Evolutionary conservation across 1,140 invertebrate genomes (phyloP), one percentile per base, ranked within the genome.

Genomic region (Leptinotarsa texana): DNA sequence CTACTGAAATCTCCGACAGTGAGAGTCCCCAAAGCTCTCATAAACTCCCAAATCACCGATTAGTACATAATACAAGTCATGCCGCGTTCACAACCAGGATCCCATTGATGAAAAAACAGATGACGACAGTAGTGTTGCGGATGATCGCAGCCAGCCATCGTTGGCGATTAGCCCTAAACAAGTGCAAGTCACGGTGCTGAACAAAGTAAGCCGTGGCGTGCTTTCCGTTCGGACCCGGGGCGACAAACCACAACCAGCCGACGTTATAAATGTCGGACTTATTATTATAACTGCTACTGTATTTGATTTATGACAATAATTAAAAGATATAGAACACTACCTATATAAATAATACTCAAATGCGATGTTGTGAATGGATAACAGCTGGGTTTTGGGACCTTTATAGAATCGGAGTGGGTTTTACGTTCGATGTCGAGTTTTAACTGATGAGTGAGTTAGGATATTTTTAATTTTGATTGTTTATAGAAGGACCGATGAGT

Each of bases 151-250:
- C 57, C 24, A 51, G 70, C 57, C 24, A 65, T 48, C 70, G 63
- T 72, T 24, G 70, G 66, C 63, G 74, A 75, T 75, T 75, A 75
- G 74, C 74, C 74, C 74, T 68, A 75, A 69, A 75, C 74, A 75
- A 71, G 70, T 75, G 74, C 74, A 75, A 75, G 74, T 75, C 74
- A 75, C 70, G 74, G 63, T 63, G 74, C 66, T 73, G 71, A 73
- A 73, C 61, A 65, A 66, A 73, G 62, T 65, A 73, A 73, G 42
- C 47, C 69, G 71, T 47, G 71, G 62, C 33, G 62, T 73, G 63
- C 15, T 17, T 70, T 51, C 42, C 70, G 63, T 67, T 67, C 70
- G 63, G 74, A 72, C 74, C 74, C 61, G 47, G 74, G 74, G 74
- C 74, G 74, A 75, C 74, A 75, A 75, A 75, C 74, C 74, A 65